These are phyloP conservation scores for Exocentrus adspersus DNA, from an alignment of 2,888 invertebrate genomes.

Conservation along the genomic window DNA sequence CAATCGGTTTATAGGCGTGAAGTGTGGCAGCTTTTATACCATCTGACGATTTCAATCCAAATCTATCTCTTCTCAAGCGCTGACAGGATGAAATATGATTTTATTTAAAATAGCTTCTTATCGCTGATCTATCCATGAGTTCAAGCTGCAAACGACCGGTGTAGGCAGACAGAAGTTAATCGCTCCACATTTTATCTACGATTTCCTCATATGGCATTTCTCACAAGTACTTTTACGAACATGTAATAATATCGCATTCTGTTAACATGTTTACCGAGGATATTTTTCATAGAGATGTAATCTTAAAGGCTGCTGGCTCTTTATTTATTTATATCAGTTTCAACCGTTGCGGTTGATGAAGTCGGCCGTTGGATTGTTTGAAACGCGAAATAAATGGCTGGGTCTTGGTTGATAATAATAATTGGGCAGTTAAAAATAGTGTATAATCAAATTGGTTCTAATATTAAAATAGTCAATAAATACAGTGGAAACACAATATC, in stretches of 20 bases:
- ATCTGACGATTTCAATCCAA: background rate
- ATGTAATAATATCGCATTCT: constrained; percentile 1
- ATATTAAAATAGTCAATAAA: too few relatives aligned
- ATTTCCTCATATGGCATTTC: constrained; percentile 1
- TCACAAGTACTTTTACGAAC: background rate
- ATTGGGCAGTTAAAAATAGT: too few relatives aligned
- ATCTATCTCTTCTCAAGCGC: background rate
- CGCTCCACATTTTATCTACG: constrained; percentile 1
- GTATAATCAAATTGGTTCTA: too few relatives aligned
- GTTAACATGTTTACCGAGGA: background rate
- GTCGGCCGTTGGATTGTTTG: too few relatives aligned
- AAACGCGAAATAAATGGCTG: too few relatives aligned
- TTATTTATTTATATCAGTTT: background rate
- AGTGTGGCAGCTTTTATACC: background rate
- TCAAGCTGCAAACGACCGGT: background rate
- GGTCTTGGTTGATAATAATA: too few relatives aligned
- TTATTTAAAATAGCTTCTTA: constrained; percentile 1
- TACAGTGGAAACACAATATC: too few relatives aligned
- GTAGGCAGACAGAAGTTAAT: background rate
- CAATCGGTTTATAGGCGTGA: too few relatives aligned
- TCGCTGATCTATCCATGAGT: background rate
- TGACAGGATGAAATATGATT: constrained; percentile 3
- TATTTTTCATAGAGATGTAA: background rate
- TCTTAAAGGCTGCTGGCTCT: background rate
- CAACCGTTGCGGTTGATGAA: too few relatives aligned